phyloP scores from a whole-genome alignment of 1,140 invertebrate genomes.

The Thaumetopoea pityocampa region DNA sequence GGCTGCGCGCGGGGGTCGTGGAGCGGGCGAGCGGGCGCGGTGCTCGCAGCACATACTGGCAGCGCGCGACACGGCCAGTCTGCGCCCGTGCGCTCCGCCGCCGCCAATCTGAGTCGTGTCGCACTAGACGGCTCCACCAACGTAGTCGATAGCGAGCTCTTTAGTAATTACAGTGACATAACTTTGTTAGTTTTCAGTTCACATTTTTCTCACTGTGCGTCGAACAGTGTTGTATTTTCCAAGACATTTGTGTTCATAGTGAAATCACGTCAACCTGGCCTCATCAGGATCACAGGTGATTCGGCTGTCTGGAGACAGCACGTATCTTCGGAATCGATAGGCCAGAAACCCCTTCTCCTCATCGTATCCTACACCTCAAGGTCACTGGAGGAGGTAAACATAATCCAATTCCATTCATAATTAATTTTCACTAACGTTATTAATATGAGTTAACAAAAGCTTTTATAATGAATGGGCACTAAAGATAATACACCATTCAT shows the following conservation, averaged over 20 bases:
- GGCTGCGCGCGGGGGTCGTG: slow-evolving; percentile 45
- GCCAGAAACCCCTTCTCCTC: slow-evolving; percentile 28
- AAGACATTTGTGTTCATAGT: slow-evolving; percentile 31
- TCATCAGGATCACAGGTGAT: slow-evolving; percentile 23
- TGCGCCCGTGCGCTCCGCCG: slow-evolving; percentile 29
- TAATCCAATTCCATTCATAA: slow-evolving; percentile 41
- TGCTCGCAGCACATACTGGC: slow-evolving; percentile 64
- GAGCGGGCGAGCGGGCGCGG: slow-evolving; percentile 43
- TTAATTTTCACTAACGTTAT: slow-evolving; percentile 13
- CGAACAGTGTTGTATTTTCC: too few species aligned
- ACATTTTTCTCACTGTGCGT: too few species aligned
- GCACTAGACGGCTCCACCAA: too few species aligned
- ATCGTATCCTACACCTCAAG: slow-evolving; percentile 37
- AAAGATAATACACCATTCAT: slow-evolving; percentile 1
- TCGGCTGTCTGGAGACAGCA: slow-evolving; percentile 19
- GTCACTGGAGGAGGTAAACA: slow-evolving; percentile 63
- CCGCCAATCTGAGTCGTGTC: slow-evolving; percentile 12
- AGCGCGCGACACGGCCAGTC: slow-evolving; percentile 39
- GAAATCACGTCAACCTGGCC: slow-evolving; percentile 23
- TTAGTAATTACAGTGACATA: too few species aligned
- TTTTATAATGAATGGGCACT: slow-evolving; percentile 7
- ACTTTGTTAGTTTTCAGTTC: too few species aligned
- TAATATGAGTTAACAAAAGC: too few species aligned
- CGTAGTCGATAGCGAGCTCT: too few species aligned
- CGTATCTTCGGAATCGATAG: slow-evolving; percentile 37